A percentile compares a stretch with the other conserved stretches of the same genome.
Conservation (phyloP, 2,888 invertebrate genomes). For the Pardosa pseudoannulata region DNA sequence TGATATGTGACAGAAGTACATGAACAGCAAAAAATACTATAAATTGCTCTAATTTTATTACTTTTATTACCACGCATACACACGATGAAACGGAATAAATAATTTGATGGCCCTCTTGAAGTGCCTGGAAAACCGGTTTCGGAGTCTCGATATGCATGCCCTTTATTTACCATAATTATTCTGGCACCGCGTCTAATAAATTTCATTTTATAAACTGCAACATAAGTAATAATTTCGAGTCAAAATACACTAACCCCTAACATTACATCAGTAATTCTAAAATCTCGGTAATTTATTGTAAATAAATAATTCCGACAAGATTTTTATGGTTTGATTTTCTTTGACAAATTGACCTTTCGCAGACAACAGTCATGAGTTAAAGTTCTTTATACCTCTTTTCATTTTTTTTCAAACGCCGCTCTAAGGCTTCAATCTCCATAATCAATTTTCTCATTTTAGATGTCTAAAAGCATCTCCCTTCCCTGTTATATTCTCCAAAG, state of each 20-base stretch:
- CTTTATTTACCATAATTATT: background rate
- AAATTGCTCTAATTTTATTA: background rate
- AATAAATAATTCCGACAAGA: background rate
- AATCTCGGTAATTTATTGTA: background rate
- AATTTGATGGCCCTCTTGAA: background rate
- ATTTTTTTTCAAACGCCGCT: background rate
- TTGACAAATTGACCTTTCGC: background rate
- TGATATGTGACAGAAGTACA: too few relatives aligned
- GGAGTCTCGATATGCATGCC: background rate
- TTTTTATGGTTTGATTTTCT: background rate
- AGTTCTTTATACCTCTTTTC: background rate
- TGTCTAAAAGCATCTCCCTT: too few relatives aligned
- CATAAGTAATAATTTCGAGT: background rate
- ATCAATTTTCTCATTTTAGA: background rate
- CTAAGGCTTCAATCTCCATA: background rate
- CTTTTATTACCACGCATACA: background rate
- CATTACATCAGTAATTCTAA: background rate
- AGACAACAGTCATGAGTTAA: background rate
- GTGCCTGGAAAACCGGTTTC: background rate
- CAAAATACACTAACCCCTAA: background rate
- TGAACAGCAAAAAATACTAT: too few relatives aligned
- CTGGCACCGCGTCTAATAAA: background rate
- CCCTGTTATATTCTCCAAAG: too few relatives aligned
- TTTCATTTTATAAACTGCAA: background rate
- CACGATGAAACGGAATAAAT: background rate